Percentiles rank a stretch among this genome's conserved stretches.
These are phyloP conservation scores for Agrilus cyanescens DNA, from an alignment of 2,888 invertebrate genomes.

Conservation along the genomic window DNA sequence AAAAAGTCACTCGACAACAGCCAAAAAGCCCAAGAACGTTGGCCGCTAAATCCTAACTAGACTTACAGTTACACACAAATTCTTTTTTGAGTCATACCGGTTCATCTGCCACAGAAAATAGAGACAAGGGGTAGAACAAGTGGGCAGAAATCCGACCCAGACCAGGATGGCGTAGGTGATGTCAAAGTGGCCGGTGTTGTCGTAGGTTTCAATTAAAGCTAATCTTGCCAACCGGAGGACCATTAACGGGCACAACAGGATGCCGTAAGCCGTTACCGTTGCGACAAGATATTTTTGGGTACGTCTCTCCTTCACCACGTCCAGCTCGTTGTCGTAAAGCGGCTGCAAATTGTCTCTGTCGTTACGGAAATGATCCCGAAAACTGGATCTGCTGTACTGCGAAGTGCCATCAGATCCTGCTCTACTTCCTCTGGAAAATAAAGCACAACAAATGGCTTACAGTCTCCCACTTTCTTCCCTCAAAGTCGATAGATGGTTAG, in stretches of 20 bases:
- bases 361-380: conserved; percentile 19
- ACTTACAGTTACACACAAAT: no score
- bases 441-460: background rate
- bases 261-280: conserved; percentile 53
- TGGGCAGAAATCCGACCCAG: conserved; percentile 58
- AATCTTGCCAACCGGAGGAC: conserved; percentile 46
- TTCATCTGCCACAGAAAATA: conserved; percentile 54
- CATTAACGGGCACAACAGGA: conserved; percentile 57
- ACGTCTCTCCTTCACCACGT: conserved; percentile 48
- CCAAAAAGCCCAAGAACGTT: no score
- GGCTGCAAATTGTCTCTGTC: conserved; percentile 34
- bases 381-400: conserved; percentile 26
- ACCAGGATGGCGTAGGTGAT: conserved; percentile 55
- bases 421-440: conserved; percentile 21
- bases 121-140: conserved; percentile 51
- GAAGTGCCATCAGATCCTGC: conserved; percentile 27
- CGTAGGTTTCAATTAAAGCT: conserved; percentile 55
- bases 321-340: conserved; percentile 43
- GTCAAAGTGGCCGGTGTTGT: conserved; percentile 54
- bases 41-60: no score
- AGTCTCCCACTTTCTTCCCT: no score
- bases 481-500: no score
- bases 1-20: no score
- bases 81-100: conserved; percentile 34
- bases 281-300: conserved; percentile 54